phyloP scores from a whole-genome alignment of 2,888 invertebrate species.

The Esperia sulphurella region DNA sequence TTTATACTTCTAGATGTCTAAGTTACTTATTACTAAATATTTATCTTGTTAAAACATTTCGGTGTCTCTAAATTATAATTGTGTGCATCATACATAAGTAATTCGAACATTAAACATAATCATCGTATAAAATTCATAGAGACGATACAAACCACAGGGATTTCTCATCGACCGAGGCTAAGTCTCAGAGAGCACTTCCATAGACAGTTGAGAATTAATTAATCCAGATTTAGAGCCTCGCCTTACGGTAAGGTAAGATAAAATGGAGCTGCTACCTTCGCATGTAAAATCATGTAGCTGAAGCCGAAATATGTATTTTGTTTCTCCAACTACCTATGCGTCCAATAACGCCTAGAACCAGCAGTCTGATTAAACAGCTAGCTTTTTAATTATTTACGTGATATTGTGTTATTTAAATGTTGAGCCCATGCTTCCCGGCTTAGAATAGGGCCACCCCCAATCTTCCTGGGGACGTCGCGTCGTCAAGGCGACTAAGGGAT shows the following conservation, averaged over 20 bases:
- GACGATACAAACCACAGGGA: conserved; percentile 29
- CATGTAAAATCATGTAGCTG: neutral
- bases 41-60: conserved; percentile 12
- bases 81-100: conserved; percentile 2
- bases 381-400: no score
- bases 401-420: no score
- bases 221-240: conserved; percentile 49
- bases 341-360: no score
- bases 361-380: no score
- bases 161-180: conserved; percentile 42
- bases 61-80: conserved; percentile 22
- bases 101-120: conserved; percentile 17
- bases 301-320: neutral
- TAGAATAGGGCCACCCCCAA: no score
- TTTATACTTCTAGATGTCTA: no score
- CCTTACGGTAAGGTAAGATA: conserved; percentile 51
- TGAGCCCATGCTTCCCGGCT: no score
- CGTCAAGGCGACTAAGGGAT: no score
- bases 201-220: conserved; percentile 52
- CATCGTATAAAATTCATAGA: conserved; percentile 32
- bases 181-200: conserved; percentile 25
- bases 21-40: no score
- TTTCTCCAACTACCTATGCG: no score
- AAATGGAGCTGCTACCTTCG: conserved; percentile 28
- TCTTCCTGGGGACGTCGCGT: no score